Evolutionary conservation across 2,113 vertebrate genomes (phyloP).

Genomic region (Lucifuga dentata): DNA sequence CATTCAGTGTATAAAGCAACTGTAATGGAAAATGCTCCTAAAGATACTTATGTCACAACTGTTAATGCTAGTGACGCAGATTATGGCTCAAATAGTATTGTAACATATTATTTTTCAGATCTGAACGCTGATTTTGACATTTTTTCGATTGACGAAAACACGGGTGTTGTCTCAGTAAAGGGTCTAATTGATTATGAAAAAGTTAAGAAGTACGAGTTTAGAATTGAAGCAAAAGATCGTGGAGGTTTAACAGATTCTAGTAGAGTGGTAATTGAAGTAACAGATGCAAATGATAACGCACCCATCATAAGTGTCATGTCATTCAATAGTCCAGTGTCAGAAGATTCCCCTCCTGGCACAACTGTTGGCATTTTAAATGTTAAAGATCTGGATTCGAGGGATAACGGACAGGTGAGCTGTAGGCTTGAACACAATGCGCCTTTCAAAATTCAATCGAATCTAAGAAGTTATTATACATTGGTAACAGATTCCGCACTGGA

Average conservation of each 20-base stretch:
- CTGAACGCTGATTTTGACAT: not conserved
- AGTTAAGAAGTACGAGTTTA: conserved; percentile 21
- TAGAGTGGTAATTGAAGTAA: conserved; percentile 29
- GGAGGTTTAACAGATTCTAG: conserved; percentile 31
- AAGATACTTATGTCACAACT: conserved; percentile 20
- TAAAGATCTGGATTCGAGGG: conserved; percentile 42
- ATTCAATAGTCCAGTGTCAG: conserved; percentile 36
- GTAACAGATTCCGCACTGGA: conserved; percentile 51
- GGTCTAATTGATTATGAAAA: conserved; percentile 55
- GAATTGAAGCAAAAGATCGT: conserved; percentile 47
- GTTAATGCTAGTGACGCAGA: conserved; percentile 66
- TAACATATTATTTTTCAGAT: conserved; percentile 40
- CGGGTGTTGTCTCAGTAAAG: not conserved
- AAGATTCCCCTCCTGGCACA: conserved; percentile 43
- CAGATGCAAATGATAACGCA: conserved; percentile 40
- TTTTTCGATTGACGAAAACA: conserved; percentile 20
- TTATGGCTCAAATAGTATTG: conserved; percentile 37
- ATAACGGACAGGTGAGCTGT: conserved; percentile 42
- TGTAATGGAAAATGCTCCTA: conserved; percentile 55
- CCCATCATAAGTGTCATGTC: conserved; percentile 46
- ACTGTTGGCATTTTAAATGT: conserved; percentile 47
- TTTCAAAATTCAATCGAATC: conserved; percentile 36
- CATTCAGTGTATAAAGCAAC: conserved; percentile 56
- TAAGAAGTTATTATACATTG: conserved; percentile 66
- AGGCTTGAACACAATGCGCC: conserved; percentile 2